A percentile compares a stretch with the other conserved stretches of the same genome.
Conservation (phyloP, 2,113 vertebrate species). For the Eudyptes chrysolophus region DNA sequence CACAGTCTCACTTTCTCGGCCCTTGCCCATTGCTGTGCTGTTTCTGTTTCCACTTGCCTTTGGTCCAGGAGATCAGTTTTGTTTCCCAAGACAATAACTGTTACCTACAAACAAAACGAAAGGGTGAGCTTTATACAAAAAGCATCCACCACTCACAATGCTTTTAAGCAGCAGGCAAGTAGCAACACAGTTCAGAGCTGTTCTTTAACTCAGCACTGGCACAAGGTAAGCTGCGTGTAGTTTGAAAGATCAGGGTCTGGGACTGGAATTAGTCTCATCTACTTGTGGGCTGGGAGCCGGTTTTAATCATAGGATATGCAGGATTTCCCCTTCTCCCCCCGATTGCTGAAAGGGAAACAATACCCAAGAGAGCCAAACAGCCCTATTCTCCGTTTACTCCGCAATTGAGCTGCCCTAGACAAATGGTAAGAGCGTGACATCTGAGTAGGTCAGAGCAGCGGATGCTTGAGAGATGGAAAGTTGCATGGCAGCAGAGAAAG, state of each 20-base stretch:
- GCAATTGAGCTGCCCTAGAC: not conserved
- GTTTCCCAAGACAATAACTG: conserved; percentile 90
- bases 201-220: not conserved
- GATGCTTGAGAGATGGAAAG: not conserved
- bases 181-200: not conserved
- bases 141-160: not conserved
- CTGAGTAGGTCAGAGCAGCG: not conserved
- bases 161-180: not conserved
- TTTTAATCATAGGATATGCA: not conserved
- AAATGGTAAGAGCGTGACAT: not conserved
- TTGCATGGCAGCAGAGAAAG: not conserved
- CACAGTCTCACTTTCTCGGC: conserved; percentile 91
- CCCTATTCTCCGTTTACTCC: not conserved
- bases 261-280: not conserved
- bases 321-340: not conserved
- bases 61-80: conserved; percentile 87
- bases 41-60: conserved; percentile 88
- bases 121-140: not conserved
- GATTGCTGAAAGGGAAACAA: not conserved
- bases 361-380: not conserved
- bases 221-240: not conserved
- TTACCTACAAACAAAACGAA: conserved; percentile 76
- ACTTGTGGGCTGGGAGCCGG: not conserved
- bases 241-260: not conserved
- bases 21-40: conserved; percentile 90